Conservation (phyloP, 2,113 vertebrate genomes). For the Nycticorax nycticorax region DNA sequence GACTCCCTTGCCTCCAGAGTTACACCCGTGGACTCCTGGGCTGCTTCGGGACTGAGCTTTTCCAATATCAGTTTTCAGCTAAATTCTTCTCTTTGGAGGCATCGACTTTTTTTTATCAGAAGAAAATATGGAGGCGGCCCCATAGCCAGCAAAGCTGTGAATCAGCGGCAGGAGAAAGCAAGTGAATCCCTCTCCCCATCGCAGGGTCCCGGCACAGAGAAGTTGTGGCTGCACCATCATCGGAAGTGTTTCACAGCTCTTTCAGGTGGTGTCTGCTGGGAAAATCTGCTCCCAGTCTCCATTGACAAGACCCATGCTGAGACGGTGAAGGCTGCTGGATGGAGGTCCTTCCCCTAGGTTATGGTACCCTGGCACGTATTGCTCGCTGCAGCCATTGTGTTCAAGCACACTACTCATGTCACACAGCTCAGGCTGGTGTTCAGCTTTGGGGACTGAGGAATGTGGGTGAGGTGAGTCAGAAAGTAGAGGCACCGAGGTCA, state of each 20-base stretch:
- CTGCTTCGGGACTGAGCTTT: neutral
- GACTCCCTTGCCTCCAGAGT: neutral
- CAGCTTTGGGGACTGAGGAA: neutral
- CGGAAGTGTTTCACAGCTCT: neutral
- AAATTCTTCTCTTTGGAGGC: neutral
- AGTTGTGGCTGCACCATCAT: neutral
- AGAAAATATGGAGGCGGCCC: neutral
- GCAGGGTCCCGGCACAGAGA: neutral
- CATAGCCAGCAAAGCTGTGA: neutral
- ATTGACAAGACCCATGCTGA: neutral
- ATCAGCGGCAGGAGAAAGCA: neutral
- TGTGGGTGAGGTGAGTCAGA: neutral
- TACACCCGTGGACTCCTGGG: rapidly evolving
- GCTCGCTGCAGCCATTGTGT: neutral
- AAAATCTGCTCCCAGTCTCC: neutral
- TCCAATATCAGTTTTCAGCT: neutral
- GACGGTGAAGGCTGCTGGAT: neutral
- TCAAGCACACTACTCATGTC: neutral
- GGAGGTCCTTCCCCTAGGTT: neutral
- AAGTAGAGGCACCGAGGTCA: neutral
- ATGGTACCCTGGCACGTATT: rapidly evolving
- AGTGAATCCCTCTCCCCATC: neutral
- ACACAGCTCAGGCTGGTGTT: rapidly evolving
- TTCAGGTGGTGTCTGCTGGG: neutral
- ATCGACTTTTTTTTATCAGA: neutral